A percentile compares a stretch with the other conserved stretches of the same genome.
Evolutionary conservation across 1,140 invertebrate species (phyloP).

Genomic region (Drosophila busckii): DNA sequence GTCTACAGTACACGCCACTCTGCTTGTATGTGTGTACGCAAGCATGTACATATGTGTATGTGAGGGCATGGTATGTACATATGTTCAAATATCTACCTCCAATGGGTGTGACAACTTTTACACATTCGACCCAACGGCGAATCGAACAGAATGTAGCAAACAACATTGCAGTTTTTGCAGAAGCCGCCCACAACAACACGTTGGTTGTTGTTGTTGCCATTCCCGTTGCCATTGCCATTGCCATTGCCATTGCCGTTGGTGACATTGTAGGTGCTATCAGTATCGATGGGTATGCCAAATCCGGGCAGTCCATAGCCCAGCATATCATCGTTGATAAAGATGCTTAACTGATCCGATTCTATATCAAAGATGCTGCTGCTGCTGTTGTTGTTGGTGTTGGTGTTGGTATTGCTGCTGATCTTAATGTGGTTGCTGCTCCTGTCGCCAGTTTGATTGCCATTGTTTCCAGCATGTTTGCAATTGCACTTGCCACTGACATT

Average conservation of each 20-base stretch:
- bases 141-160: slow-evolving; percentile 67
- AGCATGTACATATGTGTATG: slow-evolving; percentile 4
- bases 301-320: slow-evolving; percentile 37
- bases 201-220: slow-evolving; percentile 18
- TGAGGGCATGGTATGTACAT: background rate
- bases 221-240: slow-evolving; percentile 3
- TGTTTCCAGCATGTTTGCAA: background rate
- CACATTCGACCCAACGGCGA: slow-evolving; percentile 74
- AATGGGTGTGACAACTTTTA: slow-evolving; percentile 77
- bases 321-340: slow-evolving; percentile 47
- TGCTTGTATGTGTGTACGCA: slow-evolving; percentile 5
- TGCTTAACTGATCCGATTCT: slow-evolving; percentile 40
- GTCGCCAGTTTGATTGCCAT: background rate
- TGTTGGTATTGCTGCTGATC: background rate
- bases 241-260: slow-evolving; percentile 18
- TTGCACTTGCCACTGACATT: background rate
- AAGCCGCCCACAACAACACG: slow-evolving; percentile 60
- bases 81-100: slow-evolving; percentile 68
- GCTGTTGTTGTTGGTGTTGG: slow-evolving; percentile 15
- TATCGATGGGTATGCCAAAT: slow-evolving; percentile 25
- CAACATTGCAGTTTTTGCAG: slow-evolving; percentile 75
- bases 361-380: slow-evolving; percentile 41
- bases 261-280: slow-evolving; percentile 3
- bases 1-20: slow-evolving; percentile 16
- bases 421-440: background rate